Percentiles rank a stretch among this genome's conserved stretches.
These are phyloP conservation scores for Stenichneumon culpator DNA, from an alignment of 2,888 invertebrate species.

Conservation along the genomic window DNA sequence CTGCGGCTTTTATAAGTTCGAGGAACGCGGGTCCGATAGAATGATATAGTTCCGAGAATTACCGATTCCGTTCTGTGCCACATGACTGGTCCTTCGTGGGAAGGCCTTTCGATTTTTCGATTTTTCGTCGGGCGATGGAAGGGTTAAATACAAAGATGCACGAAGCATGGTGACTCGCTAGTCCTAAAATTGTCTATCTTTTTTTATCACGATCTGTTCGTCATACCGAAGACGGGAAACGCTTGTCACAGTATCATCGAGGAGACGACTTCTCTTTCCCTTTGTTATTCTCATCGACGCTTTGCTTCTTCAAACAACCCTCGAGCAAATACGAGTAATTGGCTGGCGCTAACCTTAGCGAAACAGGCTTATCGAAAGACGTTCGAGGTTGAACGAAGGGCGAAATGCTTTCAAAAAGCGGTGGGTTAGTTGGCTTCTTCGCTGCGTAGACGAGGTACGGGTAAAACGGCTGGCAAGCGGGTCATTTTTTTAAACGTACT, in stretches of 20 bases:
- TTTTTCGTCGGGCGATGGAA: not conserved
- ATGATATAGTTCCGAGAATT: constrained; percentile 38
- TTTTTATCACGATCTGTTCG: not conserved
- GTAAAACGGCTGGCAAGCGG: constrained; percentile 76
- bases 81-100: not conserved
- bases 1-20: constrained; percentile 46
- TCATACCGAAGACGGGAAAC: not conserved
- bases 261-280: not conserved
- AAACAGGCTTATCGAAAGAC: constrained; percentile 37
- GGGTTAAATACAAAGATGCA: not conserved
- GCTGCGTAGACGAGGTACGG: constrained; percentile 53
- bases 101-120: not conserved
- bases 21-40: constrained; percentile 42
- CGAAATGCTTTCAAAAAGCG: constrained; percentile 12
- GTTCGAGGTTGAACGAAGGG: not conserved
- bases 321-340: constrained; percentile 59
- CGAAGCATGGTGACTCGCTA: not conserved
- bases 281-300: not conserved
- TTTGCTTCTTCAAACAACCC: not conserved
- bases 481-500: constrained; percentile 37
- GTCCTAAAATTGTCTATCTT: not conserved
- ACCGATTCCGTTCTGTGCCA: not conserved
- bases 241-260: not conserved
- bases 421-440: not conserved
- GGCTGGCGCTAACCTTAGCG: constrained; percentile 34